phyloP scores from a whole-genome alignment of 2,888 invertebrate species.

The Frankliniella fusca region DNA sequence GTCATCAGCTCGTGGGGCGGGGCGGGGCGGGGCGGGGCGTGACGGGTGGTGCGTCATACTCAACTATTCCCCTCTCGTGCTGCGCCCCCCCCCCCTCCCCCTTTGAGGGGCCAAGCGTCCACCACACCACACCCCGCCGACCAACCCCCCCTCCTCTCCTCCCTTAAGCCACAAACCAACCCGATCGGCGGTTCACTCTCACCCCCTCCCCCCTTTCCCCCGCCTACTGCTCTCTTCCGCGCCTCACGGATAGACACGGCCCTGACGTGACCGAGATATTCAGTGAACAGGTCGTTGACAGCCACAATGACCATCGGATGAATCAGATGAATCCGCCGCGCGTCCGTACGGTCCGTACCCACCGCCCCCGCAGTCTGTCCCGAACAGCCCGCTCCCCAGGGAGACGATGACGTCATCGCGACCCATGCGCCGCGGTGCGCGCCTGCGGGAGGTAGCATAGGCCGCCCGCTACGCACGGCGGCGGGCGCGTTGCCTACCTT shows the following conservation, averaged over 20 bases:
- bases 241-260: not conserved
- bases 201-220: not conserved
- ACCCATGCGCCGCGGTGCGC: too few species aligned
- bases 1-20: too few species aligned
- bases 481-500: too few species aligned
- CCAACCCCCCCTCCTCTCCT: too few species aligned
- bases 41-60: not conserved
- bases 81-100: not conserved
- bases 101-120: not conserved
- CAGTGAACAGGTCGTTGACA: slow-evolving; percentile 24
- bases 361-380: slow-evolving; percentile 1
- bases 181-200: too few species aligned
- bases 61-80: not conserved
- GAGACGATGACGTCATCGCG: too few species aligned
- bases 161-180: not conserved
- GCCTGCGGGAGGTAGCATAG: too few species aligned
- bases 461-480: too few species aligned
- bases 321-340: too few species aligned
- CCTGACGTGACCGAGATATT: slow-evolving; percentile 20
- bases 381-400: not conserved
- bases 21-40: not conserved
- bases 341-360: not conserved
- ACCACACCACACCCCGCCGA: too few species aligned
- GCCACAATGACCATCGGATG: not conserved
- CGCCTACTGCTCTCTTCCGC: not conserved